Evolutionary conservation across 1,140 invertebrate species (phyloP).

Genomic region (Anastrepha ludens): DNA sequence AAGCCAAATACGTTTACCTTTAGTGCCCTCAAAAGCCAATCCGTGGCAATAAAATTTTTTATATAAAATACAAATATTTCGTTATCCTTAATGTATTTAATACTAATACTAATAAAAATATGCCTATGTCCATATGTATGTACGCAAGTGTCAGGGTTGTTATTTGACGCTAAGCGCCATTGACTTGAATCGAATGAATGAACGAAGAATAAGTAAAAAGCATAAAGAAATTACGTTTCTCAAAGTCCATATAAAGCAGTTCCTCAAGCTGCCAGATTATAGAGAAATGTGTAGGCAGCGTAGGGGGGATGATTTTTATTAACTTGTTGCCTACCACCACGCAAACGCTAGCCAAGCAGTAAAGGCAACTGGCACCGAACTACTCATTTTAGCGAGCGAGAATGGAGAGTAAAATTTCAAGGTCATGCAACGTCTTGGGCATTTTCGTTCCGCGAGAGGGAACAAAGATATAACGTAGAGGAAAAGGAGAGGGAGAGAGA

Average conservation of each 20-base stretch:
- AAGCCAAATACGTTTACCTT: too few species aligned
- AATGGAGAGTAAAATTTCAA: too few species aligned
- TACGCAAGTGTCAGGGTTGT: neutral
- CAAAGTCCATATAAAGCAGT: neutral
- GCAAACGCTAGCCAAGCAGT: neutral
- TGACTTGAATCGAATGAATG: neutral
- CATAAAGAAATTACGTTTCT: neutral
- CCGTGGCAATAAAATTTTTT: too few species aligned
- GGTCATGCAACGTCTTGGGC: too few species aligned
- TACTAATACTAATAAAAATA: too few species aligned
- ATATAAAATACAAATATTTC: too few species aligned
- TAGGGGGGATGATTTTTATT: neutral
- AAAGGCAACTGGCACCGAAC: neutral
- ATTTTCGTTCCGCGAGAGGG: too few species aligned
- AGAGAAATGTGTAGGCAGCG: neutral
- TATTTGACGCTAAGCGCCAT: neutral
- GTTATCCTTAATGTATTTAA: too few species aligned
- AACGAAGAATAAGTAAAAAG: neutral
- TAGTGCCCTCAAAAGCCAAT: too few species aligned
- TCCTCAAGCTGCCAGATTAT: neutral
- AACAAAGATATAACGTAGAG: too few species aligned
- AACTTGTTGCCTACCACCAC: neutral
- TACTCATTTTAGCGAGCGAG: neutral
- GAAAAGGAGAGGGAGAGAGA: too few species aligned
- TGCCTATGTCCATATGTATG: neutral